phyloP scores from a whole-genome alignment of 2,113 vertebrate genomes.

The Cyprinodon variegatus region DNA sequence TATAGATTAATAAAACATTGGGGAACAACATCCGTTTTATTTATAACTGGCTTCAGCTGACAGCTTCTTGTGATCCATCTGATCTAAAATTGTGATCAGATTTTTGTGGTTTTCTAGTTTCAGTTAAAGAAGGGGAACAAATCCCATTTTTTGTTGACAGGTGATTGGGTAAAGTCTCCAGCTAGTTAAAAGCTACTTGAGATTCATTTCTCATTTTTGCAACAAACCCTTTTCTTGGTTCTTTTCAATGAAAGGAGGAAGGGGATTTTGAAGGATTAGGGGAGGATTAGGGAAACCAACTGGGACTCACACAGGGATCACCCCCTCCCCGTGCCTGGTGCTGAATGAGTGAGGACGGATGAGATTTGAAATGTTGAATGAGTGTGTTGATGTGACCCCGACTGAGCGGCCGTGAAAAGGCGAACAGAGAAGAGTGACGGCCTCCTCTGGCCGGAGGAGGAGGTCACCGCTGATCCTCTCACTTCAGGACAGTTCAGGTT shows the following conservation, averaged over 20 bases:
- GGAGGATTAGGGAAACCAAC: constrained; percentile 36
- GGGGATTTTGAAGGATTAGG: constrained; percentile 45
- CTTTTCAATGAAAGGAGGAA: constrained; percentile 2
- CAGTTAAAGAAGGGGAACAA: neutral
- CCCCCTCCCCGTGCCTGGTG: constrained; percentile 1
- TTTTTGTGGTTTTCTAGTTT: neutral
- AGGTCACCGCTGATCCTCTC: neutral
- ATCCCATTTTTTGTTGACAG: neutral
- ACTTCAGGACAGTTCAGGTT: neutral
- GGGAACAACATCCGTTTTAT: neutral
- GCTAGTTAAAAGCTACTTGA: neutral
- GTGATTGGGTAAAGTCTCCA: neutral
- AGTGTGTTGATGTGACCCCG: constrained; percentile 44
- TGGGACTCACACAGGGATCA: neutral
- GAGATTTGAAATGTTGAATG: constrained; percentile 33
- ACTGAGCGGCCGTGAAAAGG: constrained; percentile 18
- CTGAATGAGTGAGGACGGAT: constrained; percentile 34
- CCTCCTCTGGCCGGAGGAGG: neutral
- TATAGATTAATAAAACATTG: too few relatives aligned
- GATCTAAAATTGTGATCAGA: neutral
- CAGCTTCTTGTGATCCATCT: neutral
- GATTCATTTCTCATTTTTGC: constrained; percentile 11
- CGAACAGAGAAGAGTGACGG: constrained; percentile 38
- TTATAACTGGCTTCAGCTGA: neutral
- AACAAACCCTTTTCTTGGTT: constrained; percentile 3